Conservation (phyloP, 2,113 vertebrate genomes). For the Pycnonotus jocosus region DNA sequence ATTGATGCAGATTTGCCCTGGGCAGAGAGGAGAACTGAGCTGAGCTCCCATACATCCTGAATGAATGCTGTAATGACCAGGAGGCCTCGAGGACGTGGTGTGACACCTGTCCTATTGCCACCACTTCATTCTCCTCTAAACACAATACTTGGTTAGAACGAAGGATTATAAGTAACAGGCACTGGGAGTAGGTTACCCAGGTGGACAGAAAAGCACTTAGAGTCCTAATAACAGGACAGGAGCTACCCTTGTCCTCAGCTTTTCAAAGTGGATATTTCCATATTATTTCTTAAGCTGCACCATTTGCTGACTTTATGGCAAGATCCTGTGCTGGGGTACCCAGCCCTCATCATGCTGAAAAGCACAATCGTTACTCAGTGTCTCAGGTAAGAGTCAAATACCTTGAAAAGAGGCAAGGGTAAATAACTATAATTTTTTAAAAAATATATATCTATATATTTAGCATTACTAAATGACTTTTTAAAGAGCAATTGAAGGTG, state of each 20-base stretch:
- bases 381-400: background rate
- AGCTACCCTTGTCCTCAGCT: background rate
- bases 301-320: background rate
- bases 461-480: background rate
- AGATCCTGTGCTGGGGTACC: background rate
- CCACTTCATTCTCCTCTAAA: background rate
- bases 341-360: background rate
- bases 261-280: background rate
- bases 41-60: background rate
- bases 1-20: constrained; percentile 22
- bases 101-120: background rate
- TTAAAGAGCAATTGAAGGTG: background rate
- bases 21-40: background rate
- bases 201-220: background rate
- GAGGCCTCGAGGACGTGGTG: background rate
- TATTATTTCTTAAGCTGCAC: background rate
- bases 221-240: background rate
- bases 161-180: background rate
- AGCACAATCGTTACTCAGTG: background rate
- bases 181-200: background rate
- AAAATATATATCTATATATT: background rate
- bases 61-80: background rate
- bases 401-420: background rate
- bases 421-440: background rate
- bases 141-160: background rate